Evolutionary conservation across 2,797 vertebrate species (phyloP), one percentile per base, ranked within the genome.

Genomic region (Malurus leucopterus): DNA sequence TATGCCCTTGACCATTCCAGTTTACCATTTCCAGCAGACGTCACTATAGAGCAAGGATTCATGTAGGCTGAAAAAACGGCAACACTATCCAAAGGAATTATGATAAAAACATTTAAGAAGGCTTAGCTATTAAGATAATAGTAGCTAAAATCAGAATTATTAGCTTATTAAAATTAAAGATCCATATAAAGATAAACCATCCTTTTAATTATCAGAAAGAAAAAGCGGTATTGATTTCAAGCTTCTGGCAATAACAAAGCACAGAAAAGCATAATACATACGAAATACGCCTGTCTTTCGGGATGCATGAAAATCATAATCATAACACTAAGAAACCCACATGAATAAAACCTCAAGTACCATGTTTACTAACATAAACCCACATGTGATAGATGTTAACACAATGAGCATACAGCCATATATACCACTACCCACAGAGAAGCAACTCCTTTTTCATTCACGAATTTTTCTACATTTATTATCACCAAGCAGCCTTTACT

Each of bases 171-270:
- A 96, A 96, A 96, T 96, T 95, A 95, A 95, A 96, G 94, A 91
- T 94, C 80, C 84, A 95, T 92, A 95, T 82, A 95, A 96, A 96
- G 92, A 93, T 96, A 96, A 95, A 89, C 69, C 92, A 94, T 95
- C 94, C 94, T 96, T 96, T 96, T 97, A 97, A 97, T 96, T 96
- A 96, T 96, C 93, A 94, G 91, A 93, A 96, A 85, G 93, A 95
- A 93, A 94, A 95, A 93, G 53, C 4, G 2, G 90, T 95, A 97
- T 96, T 96, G 96, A 97, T 96, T 96, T 94, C 92, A 95, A 95
- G 91, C 93, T 94, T 83, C 93, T 82, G 84, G 88, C 93, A 91
- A 91, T 93, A 96, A 95, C 94, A 91, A 88, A 95, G 93, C 70
- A 78, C 15, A 68, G 85, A 91, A 76, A 86, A 78, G 64, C 9